These are phyloP conservation scores for Geodia barretti DNA, from an alignment of 37 sponge, comb jelly and placozoan species.

Conservation along the genomic window DNA sequence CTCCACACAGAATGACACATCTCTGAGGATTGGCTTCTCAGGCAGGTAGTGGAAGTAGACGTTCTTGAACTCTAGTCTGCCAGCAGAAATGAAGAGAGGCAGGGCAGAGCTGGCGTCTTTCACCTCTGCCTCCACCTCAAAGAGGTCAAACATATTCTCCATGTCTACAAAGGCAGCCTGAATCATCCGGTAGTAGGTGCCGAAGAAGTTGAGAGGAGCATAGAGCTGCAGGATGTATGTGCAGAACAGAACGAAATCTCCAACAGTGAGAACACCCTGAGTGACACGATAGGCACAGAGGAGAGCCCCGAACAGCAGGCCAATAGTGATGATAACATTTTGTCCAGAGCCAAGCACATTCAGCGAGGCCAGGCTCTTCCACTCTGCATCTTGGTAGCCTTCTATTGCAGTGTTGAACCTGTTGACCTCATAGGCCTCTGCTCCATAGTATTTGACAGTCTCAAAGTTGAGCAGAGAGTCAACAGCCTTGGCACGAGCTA, in stretches of 20 bases:
- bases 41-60: slow-evolving; percentile 89
- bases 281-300: slow-evolving; percentile 93
- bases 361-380: slow-evolving; percentile 80
- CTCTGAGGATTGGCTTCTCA: slow-evolving; percentile 78
- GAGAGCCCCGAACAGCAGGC: slow-evolving; percentile 80
- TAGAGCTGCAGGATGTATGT: slow-evolving; percentile 97
- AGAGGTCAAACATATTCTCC: slow-evolving; percentile 99
- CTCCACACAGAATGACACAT: slow-evolving; percentile 83
- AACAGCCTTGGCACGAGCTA: slow-evolving; percentile 79
- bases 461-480: slow-evolving; percentile 99
- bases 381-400: slow-evolving; percentile 74
- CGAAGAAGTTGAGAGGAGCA: slow-evolving; percentile 95
- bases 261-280: slow-evolving; percentile 80
- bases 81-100: slow-evolving; percentile 46
- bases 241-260: slow-evolving; percentile 97
- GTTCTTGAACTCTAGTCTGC: slow-evolving; percentile 82
- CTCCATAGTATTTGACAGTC: slow-evolving; percentile 97
- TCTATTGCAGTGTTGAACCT: slow-evolving; percentile 71
- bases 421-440: slow-evolving; percentile 89
- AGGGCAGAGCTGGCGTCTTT: slow-evolving; percentile 39
- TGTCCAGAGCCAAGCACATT: slow-evolving; percentile 82
- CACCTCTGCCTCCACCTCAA: slow-evolving; percentile 84
- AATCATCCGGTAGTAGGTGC: slow-evolving; percentile 93
- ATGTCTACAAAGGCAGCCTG: slow-evolving; percentile 98
- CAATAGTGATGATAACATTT: slow-evolving; percentile 80